phyloP scores from a whole-genome alignment of 2,888 invertebrate species.

The Lysandra bellargus region DNA sequence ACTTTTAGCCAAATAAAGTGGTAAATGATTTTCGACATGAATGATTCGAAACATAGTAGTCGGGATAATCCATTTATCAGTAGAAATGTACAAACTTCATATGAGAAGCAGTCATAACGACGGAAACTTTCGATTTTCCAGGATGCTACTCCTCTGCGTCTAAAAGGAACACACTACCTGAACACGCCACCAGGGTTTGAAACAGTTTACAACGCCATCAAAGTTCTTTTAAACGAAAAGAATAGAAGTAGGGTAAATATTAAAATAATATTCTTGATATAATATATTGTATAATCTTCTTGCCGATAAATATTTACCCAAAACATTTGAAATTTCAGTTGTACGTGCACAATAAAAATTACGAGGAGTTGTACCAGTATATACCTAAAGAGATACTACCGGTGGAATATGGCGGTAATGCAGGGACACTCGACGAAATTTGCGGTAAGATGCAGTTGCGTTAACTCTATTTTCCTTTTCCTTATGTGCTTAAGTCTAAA shows the following conservation, averaged over 20 bases:
- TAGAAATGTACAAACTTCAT: no score
- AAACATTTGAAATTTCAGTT: slow-evolving; percentile 54
- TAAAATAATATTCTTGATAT: background rate
- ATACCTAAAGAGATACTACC: slow-evolving; percentile 82
- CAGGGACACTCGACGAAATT: slow-evolving; percentile 74
- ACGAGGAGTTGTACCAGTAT: slow-evolving; percentile 78
- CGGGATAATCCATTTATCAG: no score
- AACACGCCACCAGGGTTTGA: slow-evolving; percentile 81
- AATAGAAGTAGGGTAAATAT: slow-evolving; percentile 75
- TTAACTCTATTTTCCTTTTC: background rate
- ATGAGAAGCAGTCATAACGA: no score
- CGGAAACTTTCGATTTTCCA: slow-evolving; percentile 51
- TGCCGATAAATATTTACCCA: background rate
- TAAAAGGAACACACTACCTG: slow-evolving; percentile 80
- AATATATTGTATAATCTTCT: background rate
- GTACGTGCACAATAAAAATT: slow-evolving; percentile 73
- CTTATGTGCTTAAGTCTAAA: background rate
- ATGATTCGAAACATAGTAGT: no score
- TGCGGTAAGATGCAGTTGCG: slow-evolving; percentile 45
- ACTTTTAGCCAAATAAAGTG: no score
- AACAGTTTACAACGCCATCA: slow-evolving; percentile 75
- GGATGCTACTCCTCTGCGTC: slow-evolving; percentile 80
- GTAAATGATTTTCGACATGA: no score
- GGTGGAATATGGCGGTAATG: slow-evolving; percentile 84
- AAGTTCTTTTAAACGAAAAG: slow-evolving; percentile 79